A percentile compares a stretch with the other conserved stretches of the same genome.
These are phyloP conservation scores for Sebastes kiyomatsui DNA, from an alignment of 2,797 vertebrate species.

Conservation along the genomic window DNA sequence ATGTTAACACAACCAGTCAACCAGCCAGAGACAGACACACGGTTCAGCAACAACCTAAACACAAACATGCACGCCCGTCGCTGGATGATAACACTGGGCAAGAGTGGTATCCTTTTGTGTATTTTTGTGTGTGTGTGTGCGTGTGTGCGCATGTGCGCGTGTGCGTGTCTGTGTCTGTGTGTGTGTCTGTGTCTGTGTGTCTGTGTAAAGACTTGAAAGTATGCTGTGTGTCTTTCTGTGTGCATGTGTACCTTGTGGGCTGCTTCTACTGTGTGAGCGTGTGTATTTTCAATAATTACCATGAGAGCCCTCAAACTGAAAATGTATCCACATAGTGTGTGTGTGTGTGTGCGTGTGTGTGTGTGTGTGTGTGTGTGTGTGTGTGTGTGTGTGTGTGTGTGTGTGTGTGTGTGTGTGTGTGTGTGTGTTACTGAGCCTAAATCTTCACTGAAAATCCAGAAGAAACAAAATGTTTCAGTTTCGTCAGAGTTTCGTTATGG, in stretches of 20 bases:
- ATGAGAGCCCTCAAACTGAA: slow-evolving; percentile 38
- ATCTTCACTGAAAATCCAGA: not conserved
- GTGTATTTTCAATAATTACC: slow-evolving; percentile 25
- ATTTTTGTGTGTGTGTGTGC: not conserved
- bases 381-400: not conserved
- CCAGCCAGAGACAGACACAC: not conserved
- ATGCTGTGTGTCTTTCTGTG: not conserved
- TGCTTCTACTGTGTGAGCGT: not conserved
- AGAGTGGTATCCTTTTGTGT: not conserved
- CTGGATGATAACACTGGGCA: not conserved
- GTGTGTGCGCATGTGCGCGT: not conserved
- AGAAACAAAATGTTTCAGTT: not conserved
- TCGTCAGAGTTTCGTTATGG: not conserved
- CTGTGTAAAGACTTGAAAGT: not conserved
- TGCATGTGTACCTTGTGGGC: not conserved
- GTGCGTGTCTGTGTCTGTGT: not conserved
- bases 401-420: slow-evolving; percentile 1
- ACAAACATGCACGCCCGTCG: not conserved
- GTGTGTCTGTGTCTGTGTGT: not conserved
- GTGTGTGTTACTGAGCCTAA: not conserved
- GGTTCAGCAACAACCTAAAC: not conserved
- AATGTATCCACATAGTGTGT: slow-evolving; percentile 11
- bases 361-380: not conserved
- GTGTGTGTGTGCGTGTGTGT: not conserved
- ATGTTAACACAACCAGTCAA: not conserved